Evolutionary conservation across 2,797 vertebrate genomes (phyloP).

Genomic region (Apogon talboti): DNA sequence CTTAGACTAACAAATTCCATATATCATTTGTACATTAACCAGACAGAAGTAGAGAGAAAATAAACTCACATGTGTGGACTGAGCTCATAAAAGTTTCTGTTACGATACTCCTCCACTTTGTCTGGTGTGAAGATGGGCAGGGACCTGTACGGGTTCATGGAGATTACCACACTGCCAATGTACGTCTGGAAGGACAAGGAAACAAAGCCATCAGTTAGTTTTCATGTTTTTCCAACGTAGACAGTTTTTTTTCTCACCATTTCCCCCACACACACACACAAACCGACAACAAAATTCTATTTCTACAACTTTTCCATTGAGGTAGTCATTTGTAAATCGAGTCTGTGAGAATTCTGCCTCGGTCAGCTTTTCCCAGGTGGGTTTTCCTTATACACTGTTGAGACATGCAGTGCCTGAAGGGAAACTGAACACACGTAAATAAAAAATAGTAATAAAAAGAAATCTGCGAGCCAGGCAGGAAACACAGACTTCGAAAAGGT

Average conservation of each 20-base stretch:
- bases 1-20: too few species aligned
- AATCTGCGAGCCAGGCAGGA: conserved; percentile 46
- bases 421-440: conserved; percentile 38
- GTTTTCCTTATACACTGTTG: conserved; percentile 59
- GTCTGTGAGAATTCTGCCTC: conserved; percentile 33
- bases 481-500: conserved; percentile 27
- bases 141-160: conserved; percentile 94
- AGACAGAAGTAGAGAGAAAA: neutral
- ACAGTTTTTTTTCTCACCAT: too few species aligned
- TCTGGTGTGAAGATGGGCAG: conserved; percentile 96
- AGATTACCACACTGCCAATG: conserved; percentile 98
- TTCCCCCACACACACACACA: too few species aligned
- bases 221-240: too few species aligned
- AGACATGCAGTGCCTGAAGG: conserved; percentile 59
- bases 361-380: conserved; percentile 50
- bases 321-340: neutral
- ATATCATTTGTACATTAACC: neutral
- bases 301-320: neutral
- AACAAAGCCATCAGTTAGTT: too few species aligned
- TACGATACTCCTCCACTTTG: conserved; percentile 99
- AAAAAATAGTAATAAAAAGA: conserved; percentile 47
- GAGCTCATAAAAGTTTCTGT: conserved; percentile 98
- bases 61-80: conserved; percentile 98
- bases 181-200: conserved; percentile 87
- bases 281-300: neutral